Conservation (phyloP, 2,113 vertebrate genomes). For the Ceyx margarethae region DNA sequence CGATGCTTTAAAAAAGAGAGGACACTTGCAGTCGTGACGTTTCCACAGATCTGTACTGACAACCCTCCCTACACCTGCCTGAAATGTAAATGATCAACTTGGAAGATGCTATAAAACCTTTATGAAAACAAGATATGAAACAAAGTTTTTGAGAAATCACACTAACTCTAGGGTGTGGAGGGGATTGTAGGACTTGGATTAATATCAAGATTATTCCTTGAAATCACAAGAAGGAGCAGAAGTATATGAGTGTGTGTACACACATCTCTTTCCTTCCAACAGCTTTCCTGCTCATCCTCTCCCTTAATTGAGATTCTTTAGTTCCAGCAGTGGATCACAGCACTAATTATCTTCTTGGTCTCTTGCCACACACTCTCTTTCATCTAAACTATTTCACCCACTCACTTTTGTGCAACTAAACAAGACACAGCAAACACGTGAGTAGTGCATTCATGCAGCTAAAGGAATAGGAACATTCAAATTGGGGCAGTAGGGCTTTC, state of each 20-base stretch:
- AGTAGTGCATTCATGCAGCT: not conserved
- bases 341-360: conserved; percentile 64
- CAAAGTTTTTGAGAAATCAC: conserved; percentile 17
- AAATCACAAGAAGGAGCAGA: conserved; percentile 5
- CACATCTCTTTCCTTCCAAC: not conserved
- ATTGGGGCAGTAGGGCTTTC: not conserved
- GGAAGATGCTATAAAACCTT: not conserved
- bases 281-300: conserved; percentile 46
- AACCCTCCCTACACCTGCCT: not conserved
- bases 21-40: not conserved
- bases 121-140: not conserved
- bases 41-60: not conserved
- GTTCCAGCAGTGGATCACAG: conserved; percentile 40
- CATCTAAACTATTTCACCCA: conserved; percentile 61
- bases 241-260: not conserved
- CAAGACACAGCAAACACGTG: conserved; percentile 36
- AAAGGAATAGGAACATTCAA: not conserved
- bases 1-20: not conserved
- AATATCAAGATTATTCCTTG: conserved; percentile 4
- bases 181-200: not conserved
- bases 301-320: conserved; percentile 57
- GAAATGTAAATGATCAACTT: not conserved
- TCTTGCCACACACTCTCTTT: conserved; percentile 61
- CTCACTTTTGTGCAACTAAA: conserved; percentile 59
- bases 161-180: not conserved